phyloP scores from a whole-genome alignment of 2,888 invertebrate species.

The Tinea pellionella region DNA sequence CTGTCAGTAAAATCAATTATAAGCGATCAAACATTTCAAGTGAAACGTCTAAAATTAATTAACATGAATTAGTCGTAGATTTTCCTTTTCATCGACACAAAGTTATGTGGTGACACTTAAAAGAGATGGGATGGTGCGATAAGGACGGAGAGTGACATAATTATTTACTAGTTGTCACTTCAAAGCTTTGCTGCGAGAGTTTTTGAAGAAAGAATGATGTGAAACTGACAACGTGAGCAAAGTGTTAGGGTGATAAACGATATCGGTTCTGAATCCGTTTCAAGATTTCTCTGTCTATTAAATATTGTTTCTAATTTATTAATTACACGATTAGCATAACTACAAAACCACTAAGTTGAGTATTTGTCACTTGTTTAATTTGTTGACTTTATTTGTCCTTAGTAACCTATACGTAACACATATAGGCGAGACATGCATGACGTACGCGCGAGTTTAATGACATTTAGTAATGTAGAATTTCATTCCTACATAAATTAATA shows the following conservation, averaged over 20 bases:
- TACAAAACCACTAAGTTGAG: too few relatives aligned
- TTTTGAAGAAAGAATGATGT: not conserved
- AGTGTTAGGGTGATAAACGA: not conserved
- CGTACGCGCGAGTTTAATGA: too few relatives aligned
- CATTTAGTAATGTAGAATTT: too few relatives aligned
- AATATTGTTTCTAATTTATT: too few relatives aligned
- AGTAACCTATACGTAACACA: too few relatives aligned
- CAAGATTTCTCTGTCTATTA: too few relatives aligned
- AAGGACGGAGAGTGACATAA: not conserved
- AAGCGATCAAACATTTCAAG: not conserved
- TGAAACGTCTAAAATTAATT: not conserved
- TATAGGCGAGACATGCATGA: too few relatives aligned
- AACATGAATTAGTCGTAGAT: not conserved
- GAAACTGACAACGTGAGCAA: not conserved
- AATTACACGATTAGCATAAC: too few relatives aligned
- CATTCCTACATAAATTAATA: too few relatives aligned
- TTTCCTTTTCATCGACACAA: not conserved
- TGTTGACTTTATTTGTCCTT: too few relatives aligned
- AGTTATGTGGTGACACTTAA: conserved; percentile 1
- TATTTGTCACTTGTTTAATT: too few relatives aligned
- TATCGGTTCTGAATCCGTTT: not conserved
- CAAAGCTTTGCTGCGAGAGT: not conserved
- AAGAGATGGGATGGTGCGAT: not conserved
- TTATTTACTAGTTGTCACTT: not conserved
- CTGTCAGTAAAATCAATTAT: too few relatives aligned